Base-by-base conservation (phyloP, 2,888 invertebrate species). In the Heteromyza rotundicornis region DNA sequence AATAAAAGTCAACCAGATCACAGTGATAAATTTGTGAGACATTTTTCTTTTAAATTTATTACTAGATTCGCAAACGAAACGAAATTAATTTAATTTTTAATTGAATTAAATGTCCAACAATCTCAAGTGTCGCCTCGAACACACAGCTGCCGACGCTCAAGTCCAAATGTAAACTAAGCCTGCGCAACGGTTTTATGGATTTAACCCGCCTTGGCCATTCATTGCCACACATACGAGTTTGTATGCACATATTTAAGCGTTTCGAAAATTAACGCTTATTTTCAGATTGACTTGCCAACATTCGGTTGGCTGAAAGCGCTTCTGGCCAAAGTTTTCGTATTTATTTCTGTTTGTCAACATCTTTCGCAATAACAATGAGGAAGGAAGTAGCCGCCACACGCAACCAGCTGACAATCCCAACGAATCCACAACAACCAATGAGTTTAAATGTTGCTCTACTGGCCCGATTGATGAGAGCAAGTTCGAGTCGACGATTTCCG, bases 121-220 rank as follows among this genome's bases (percentile, higher is more conserved):
- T 5, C 32, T 32, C 32, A 32, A 32, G 7, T 32, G 32, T 8
- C n/a, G n/a, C 40, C 40, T 7, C 47, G 19, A 20, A 17, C 19
- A 20, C 63, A 69, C 68, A 67, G n/a, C n/a, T 64, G 68, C 57
- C 60, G 68, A 52, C 67, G 66, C 49, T 65, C 65, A 65, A 66
- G 58, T 68, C 64, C 71, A 63, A 75, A 54, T 61, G 60, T 65
- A 64, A 65, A 78, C 75, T 76, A 71, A 73, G 57, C 62, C 56
- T 68, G 72, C 73, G 68, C 77, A 76, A 71, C 71, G 62, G 59
- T 72, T 75, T 69, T 63, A 68, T 70, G 64, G 68, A 66, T 64
- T 71, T 72, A 70, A 69, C 68, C 70, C 62, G 68, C 44, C 23
- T 17, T 60, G 56, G 61, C 53, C 62, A 62, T n/a, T n/a, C n/a